phyloP scores from a whole-genome alignment of 2,888 invertebrate genomes.

The Pterostichus madidus region DNA sequence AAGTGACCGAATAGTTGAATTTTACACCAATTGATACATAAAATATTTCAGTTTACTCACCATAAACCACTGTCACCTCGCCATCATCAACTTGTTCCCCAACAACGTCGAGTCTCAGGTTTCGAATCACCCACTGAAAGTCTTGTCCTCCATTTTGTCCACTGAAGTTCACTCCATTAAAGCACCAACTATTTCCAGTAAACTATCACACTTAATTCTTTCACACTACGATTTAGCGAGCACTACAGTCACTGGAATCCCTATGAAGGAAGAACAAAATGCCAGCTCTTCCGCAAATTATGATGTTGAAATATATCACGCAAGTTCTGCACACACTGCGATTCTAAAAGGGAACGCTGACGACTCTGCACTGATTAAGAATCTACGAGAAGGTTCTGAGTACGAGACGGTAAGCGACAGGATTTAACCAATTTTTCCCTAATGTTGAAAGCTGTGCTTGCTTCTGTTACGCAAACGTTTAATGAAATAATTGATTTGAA shows the following conservation, averaged over 20 bases:
- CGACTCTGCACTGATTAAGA: conserved; percentile 83
- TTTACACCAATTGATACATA: conserved; percentile 26
- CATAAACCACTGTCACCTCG: conserved; percentile 93
- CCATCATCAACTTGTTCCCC: conserved; percentile 93
- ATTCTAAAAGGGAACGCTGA: conserved; percentile 83
- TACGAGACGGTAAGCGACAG: conserved; percentile 83
- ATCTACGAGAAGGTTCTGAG: conserved; percentile 86
- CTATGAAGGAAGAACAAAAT: conserved; percentile 99
- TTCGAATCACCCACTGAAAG: conserved; percentile 84
- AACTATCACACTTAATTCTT: conserved; percentile 87
- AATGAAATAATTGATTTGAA: too few relatives aligned
- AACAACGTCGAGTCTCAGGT: conserved; percentile 89
- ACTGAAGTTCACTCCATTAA: conserved; percentile 90
- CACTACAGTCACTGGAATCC: conserved; percentile 98
- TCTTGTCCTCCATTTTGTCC: conserved; percentile 86
- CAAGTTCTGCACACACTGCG: conserved; percentile 90
- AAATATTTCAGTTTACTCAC: conserved; percentile 80
- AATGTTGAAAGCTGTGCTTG: too few relatives aligned
- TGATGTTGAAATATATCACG: conserved; percentile 98
- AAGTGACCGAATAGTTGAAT: conserved; percentile 71
- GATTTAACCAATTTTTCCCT: background rate
- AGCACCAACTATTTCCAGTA: conserved; percentile 86
- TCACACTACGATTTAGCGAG: conserved; percentile 95
- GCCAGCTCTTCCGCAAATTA: conserved; percentile 99
- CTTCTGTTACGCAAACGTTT: too few relatives aligned